Evolutionary conservation across 2,797 vertebrate genomes (phyloP).

Genomic region (Saxicola maurus): DNA sequence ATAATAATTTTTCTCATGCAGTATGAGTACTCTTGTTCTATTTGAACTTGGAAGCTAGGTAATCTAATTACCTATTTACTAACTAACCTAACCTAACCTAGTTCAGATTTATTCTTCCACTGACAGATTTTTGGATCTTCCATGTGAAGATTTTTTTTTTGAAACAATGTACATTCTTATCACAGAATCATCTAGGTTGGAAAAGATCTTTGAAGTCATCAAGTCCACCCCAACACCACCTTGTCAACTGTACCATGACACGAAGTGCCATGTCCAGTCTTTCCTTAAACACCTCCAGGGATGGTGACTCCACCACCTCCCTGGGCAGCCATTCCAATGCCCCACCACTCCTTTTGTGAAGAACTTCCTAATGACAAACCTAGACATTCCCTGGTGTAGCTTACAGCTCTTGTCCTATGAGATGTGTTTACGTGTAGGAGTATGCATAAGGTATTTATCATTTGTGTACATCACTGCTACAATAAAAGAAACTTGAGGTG

Average conservation of each 20-base stretch:
- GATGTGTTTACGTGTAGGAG: not conserved
- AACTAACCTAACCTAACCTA: not conserved
- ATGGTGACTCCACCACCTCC: not conserved
- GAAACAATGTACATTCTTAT: not conserved
- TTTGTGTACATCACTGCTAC: not conserved
- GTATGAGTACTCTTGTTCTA: not conserved
- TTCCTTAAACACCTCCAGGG: not conserved
- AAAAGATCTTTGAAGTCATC: not conserved
- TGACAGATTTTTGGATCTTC: not conserved
- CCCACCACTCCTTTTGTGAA: not conserved
- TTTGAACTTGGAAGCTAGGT: not conserved
- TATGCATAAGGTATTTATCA: rapidly evolving
- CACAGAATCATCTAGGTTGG: not conserved
- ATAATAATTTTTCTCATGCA: not conserved
- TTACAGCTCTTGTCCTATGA: not conserved
- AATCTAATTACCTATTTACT: not conserved
- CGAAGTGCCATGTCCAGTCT: not conserved
- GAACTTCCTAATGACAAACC: not conserved
- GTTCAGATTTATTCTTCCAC: not conserved
- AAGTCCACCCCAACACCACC: not conserved
- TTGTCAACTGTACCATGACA: too few relatives aligned
- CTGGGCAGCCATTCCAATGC: not conserved
- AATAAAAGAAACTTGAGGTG: not conserved
- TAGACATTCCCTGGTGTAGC: rapidly evolving
- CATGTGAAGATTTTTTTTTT: rapidly evolving